Evolutionary conservation across 2,113 vertebrate species (phyloP).

Genomic region (Gulo gulo): DNA sequence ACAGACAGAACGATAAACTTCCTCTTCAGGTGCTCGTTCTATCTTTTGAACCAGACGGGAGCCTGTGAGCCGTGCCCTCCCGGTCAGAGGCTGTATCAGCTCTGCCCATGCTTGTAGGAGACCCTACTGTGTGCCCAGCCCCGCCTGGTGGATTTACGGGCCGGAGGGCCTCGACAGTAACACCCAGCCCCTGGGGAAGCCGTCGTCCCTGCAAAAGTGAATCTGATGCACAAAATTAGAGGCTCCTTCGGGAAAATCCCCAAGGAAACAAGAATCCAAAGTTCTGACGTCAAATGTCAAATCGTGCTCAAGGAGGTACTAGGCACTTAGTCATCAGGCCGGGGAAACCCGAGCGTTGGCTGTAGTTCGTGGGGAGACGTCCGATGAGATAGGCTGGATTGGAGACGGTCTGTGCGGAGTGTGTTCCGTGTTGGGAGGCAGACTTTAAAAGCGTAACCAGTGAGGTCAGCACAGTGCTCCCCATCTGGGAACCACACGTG

Average conservation of each 20-base stretch:
- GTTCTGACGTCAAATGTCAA: neutral
- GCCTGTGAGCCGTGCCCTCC: neutral
- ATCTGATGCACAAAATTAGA: neutral
- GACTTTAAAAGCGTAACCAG: neutral
- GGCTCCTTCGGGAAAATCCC: neutral
- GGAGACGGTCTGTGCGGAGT: neutral
- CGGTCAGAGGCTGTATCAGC: neutral
- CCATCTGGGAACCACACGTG: neutral
- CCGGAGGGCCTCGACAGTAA: neutral
- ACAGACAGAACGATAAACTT: constrained; percentile 59
- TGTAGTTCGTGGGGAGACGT: neutral
- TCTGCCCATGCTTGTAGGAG: neutral
- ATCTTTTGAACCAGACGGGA: neutral
- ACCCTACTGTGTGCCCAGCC: neutral
- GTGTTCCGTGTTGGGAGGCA: neutral
- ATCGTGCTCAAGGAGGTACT: neutral
- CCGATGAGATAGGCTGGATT: neutral
- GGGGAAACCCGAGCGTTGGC: neutral
- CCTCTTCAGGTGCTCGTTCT: constrained; percentile 66
- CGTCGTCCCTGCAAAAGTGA: neutral
- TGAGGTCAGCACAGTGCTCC: neutral
- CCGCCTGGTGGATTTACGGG: neutral
- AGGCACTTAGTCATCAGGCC: neutral
- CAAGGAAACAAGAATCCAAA: neutral
- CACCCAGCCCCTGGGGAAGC: neutral